Conservation (phyloP, 2,113 vertebrate genomes). For the Anolis carolinensis region DNA sequence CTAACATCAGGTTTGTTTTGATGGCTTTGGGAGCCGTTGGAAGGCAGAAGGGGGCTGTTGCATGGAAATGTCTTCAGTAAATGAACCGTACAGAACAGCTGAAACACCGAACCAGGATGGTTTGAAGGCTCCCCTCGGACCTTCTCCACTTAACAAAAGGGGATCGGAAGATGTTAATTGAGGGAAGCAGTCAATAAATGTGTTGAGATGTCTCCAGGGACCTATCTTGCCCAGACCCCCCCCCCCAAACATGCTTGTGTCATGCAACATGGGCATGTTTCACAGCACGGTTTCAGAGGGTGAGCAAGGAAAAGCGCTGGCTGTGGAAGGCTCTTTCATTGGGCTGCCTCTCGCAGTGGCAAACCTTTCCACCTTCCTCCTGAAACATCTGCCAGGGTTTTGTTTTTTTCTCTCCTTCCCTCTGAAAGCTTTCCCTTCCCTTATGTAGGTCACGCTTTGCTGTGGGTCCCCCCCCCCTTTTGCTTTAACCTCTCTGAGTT, state of each 20-base stretch:
- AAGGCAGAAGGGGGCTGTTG: background rate
- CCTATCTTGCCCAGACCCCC: background rate
- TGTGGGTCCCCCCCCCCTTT: background rate
- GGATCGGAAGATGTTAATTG: background rate
- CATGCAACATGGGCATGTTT: background rate
- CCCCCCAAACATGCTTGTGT: background rate
- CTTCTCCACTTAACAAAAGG: background rate
- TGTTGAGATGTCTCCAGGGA: background rate
- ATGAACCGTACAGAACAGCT: background rate
- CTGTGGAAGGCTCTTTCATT: background rate
- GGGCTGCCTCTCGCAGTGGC: slow-evolving; percentile 42
- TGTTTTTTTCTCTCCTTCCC: background rate
- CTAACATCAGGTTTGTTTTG: background rate
- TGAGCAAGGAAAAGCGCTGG: background rate
- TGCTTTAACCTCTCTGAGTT: slow-evolving; percentile 52
- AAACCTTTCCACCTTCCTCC: slow-evolving; percentile 62
- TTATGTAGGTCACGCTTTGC: slow-evolving; percentile 75
- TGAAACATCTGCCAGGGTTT: slow-evolving; percentile 38
- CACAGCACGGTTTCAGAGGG: background rate
- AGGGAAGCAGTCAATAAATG: background rate
- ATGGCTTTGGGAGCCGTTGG: background rate
- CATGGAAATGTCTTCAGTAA: background rate
- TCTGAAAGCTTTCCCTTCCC: slow-evolving; percentile 36
- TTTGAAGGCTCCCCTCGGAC: background rate
- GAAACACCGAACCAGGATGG: too few species aligned